Conservation (phyloP, 2,888 invertebrate species). For the Tubiluchus corallicola region DNA sequence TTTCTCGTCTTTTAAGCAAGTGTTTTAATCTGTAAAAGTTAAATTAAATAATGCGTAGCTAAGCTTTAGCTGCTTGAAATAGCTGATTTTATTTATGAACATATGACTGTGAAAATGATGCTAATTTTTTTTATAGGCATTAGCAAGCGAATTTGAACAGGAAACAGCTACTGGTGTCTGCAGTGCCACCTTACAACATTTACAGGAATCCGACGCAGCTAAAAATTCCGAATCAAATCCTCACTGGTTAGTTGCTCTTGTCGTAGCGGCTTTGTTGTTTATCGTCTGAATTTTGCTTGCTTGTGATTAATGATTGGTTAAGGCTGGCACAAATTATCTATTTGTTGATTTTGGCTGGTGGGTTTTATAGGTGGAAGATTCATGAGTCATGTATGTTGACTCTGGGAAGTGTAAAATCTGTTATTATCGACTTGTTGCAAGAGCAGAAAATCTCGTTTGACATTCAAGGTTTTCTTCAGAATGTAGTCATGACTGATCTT, state of each 20-base stretch:
- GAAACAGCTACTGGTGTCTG: conserved; percentile 38
- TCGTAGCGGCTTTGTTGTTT: background rate
- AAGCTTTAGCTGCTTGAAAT: too few species aligned
- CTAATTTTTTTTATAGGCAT: conserved; percentile 21
- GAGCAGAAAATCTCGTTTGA: conserved; percentile 27
- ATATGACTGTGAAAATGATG: too few species aligned
- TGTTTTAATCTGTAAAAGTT: too few species aligned
- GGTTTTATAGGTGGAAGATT: conserved; percentile 46
- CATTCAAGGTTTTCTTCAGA: conserved; percentile 30
- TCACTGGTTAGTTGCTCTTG: conserved; percentile 21
- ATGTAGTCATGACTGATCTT: conserved; percentile 34
- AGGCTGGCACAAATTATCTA: too few species aligned
- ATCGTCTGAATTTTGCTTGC: conserved; percentile 7
- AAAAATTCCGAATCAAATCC: conserved; percentile 28
- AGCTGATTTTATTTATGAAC: too few species aligned
- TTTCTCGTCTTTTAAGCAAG: too few species aligned
- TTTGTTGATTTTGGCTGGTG: too few species aligned
- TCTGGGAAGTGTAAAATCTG: conserved; percentile 36
- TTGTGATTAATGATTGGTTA: too few species aligned
- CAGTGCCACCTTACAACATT: conserved; percentile 39
- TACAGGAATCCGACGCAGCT: conserved; percentile 38
- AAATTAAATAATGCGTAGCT: too few species aligned
- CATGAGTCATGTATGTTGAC: conserved; percentile 44
- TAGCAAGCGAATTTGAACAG: conserved; percentile 37
- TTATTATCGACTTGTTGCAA: conserved; percentile 29